Evolutionary conservation across 2,113 vertebrate genomes (phyloP).

Genomic region (Corydoras sp.): DNA sequence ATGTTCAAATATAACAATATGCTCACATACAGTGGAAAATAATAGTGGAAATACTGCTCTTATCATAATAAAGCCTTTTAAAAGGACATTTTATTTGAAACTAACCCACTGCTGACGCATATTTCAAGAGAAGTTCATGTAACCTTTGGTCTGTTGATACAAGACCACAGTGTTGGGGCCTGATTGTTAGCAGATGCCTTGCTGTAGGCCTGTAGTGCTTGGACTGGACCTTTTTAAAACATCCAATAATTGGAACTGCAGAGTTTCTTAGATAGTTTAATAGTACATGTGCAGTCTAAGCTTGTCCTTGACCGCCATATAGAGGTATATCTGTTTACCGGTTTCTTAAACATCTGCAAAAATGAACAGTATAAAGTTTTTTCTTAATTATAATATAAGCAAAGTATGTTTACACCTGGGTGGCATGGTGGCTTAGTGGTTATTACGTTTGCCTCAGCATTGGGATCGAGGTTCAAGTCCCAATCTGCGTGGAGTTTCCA

Average conservation of each 20-base stretch:
- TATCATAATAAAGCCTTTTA: constrained; percentile 78
- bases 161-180: constrained; percentile 63
- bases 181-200: constrained; percentile 63
- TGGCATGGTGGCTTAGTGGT: no score
- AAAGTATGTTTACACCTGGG: no score
- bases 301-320: neutral
- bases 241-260: constrained; percentile 34
- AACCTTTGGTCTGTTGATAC: constrained; percentile 64
- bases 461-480: no score
- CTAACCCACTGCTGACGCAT: constrained; percentile 61
- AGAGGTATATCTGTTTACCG: neutral
- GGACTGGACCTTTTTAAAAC: constrained; percentile 30
- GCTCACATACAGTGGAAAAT: constrained; percentile 71
- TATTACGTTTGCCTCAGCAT: no score
- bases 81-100: constrained; percentile 69
- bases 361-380: neutral
- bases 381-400: neutral
- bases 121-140: constrained; percentile 58
- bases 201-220: constrained; percentile 33
- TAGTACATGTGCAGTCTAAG: constrained; percentile 22
- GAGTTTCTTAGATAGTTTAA: constrained; percentile 25
- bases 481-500: no score
- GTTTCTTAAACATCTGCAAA: neutral
- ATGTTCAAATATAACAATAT: constrained; percentile 79
- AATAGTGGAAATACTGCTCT: constrained; percentile 82